phyloP scores from a whole-genome alignment of 1,140 invertebrate species.

The Cotesia typhae region DNA sequence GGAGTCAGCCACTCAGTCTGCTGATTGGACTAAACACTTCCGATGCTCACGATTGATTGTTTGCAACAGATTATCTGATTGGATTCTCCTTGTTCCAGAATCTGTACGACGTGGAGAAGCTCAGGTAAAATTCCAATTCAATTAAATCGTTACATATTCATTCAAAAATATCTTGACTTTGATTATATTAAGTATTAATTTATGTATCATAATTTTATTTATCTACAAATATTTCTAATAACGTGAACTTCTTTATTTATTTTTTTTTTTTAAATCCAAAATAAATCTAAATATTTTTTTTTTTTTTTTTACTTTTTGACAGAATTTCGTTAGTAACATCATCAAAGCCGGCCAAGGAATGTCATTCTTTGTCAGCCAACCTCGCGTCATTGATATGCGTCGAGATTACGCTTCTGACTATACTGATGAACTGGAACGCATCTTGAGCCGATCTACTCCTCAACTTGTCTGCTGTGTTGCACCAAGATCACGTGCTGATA shows the following conservation, averaged over 20 bases:
- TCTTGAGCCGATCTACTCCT: slow-evolving; percentile 66
- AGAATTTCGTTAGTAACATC: neutral
- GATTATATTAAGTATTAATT: neutral
- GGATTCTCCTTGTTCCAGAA: slow-evolving; percentile 17
- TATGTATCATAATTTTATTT: neutral
- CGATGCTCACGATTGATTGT: neutral
- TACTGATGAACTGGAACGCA: slow-evolving; percentile 66
- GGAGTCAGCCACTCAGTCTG: neutral
- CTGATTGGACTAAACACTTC: slow-evolving; percentile 16
- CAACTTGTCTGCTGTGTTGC: slow-evolving; percentile 75
- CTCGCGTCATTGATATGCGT: slow-evolving; percentile 29
- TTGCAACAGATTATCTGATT: neutral
- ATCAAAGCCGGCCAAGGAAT: neutral
- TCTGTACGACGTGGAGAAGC: neutral
- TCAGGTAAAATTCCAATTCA: neutral
- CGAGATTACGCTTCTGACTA: slow-evolving; percentile 52
- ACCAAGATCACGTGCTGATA: slow-evolving; percentile 74
- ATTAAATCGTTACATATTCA: no score
- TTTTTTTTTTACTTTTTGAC: neutral
- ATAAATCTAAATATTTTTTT: no score
- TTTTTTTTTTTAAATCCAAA: no score
- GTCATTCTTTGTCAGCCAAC: slow-evolving; percentile 56
- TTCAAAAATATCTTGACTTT: neutral
- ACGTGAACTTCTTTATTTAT: neutral
- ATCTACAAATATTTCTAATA: neutral